Evolutionary conservation across 1,140 invertebrate species (phyloP), one percentile per base, ranked within the genome.

Genomic region (Akabosia matsudoensis): DNA sequence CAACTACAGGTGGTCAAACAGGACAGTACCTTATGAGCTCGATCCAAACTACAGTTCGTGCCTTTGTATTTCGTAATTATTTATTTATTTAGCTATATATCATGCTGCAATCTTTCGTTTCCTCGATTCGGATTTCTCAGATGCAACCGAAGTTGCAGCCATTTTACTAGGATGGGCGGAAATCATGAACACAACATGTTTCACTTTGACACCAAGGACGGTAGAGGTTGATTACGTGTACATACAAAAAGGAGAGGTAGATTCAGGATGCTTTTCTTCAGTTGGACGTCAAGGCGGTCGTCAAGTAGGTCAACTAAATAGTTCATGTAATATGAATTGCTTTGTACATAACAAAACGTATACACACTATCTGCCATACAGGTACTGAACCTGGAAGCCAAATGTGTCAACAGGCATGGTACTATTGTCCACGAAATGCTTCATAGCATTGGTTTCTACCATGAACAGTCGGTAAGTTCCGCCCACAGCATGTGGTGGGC

Each of bases 401-500:
- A 86, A 56, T 90, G 89, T 79, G 83, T 90, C 0, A 67, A 85
- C 18, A 84, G 74, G 16, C 14, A 88, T 30, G 89, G 89, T 3
- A 88, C 88, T 1, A 85, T 90, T 22, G 83, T 90, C 51, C 90
- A 91, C 79, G 90, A 91, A 83, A 83, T 91, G 3, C 85, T 90
- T 80, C 90, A 91, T 80, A 88, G 89, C 0, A 79, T 90, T 0
- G 90, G 90, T n/a, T 90, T 72, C 45, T 72, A 72, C 45, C 67
- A 70, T 34, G 61, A 71, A 34, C 52, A 76, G 24, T 45, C 54
- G 31, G 28, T 45, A 45, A 45, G 37, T 45, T 45, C n/a, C n/a
- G n/a, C n/a, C n/a, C n/a, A n/a, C n/a, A n/a, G n/a, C n/a, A n/a
- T n/a, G n/a, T n/a, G n/a, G n/a, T n/a, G n/a, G n/a, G n/a, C n/a